Evolutionary conservation across 2,888 invertebrate species (phyloP).

Genomic region (Thysanoteuthis rhombus): DNA sequence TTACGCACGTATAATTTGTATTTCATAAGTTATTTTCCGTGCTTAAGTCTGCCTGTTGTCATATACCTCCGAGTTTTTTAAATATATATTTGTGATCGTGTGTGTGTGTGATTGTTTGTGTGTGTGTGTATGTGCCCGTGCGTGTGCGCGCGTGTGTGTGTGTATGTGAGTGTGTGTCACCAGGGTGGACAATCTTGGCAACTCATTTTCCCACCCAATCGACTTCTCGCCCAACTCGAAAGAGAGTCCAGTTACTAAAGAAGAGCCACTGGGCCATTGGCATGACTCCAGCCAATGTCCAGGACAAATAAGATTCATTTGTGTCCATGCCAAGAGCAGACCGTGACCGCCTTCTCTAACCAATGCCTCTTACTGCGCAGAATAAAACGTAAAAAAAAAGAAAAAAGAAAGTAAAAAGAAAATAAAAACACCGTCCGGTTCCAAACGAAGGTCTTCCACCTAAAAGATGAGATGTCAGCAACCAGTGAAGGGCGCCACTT

Average conservation of each 20-base stretch:
- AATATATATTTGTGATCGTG: no score
- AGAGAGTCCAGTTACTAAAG: not conserved
- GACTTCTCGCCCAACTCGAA: not conserved
- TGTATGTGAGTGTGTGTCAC: not conserved
- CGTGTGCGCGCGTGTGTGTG: no score
- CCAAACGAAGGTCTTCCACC: not conserved
- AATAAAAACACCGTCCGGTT: not conserved
- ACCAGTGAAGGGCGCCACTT: not conserved
- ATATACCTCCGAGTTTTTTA: no score
- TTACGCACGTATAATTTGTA: no score
- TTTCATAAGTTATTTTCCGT: no score
- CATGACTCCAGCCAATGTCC: slow-evolving; percentile 12
- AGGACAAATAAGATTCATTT: slow-evolving; percentile 12
- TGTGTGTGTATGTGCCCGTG: no score
- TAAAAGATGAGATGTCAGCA: not conserved
- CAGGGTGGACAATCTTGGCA: not conserved
- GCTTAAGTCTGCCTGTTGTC: no score
- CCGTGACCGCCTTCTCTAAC: slow-evolving; percentile 12
- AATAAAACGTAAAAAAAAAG: not conserved
- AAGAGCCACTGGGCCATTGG: not conserved
- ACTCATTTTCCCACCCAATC: not conserved
- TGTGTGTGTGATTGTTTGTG: no score
- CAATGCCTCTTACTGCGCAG: not conserved
- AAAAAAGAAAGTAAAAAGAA: not conserved
- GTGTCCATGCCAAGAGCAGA: not conserved